Base-by-base conservation (phyloP, 2,113 vertebrate genomes). In the Scolopax mira region DNA sequence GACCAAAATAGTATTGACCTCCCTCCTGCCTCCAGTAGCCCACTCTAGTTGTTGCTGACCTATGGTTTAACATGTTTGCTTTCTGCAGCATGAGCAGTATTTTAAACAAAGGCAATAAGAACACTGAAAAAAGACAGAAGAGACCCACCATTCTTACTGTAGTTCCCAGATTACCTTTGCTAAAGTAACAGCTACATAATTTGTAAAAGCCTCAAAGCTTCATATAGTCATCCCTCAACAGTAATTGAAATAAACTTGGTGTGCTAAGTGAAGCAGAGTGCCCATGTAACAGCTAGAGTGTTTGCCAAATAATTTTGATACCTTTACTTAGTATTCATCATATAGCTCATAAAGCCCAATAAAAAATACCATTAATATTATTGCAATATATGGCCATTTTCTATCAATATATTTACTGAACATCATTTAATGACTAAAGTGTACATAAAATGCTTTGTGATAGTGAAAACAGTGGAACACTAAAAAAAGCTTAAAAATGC, bases 21-120 rank as follows among this genome's bases (percentile, higher is more conserved):
- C 42, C 3, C 4, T 0, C 28, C 64, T 67, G 25, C 4, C 14
- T 9, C 4, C 1, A 46, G 30, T 1, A 93, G 39, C 48, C 41
- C 28, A 9, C 22, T 73, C 54, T 35, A 15, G 7, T 3, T 71
- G 48, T 42, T 60, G 46, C 39, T 84, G 64, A 83, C 57, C 64
- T 41, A 25, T 0, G 4, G 23, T 64, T 78, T 41, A 48, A 74
- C 11, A 5, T 4, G 9, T 48, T 80, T 64, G 19, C 75, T 72
- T 85, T 69, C 79, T 91, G 73, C 83, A 84, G 35, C 28, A 49
- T 9, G 9, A 79, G 35, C 62, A 90, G 15, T 27, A 39, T 61
- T 72, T 79, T 51, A 52, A 80, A 70, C 30, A 85, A 89, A 87
- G 52, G 15, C 66, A 88, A 37, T 2, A 3, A 66, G 19, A 86